Conservation (phyloP, 1,140 invertebrate genomes). For the Euura lappo region DNA sequence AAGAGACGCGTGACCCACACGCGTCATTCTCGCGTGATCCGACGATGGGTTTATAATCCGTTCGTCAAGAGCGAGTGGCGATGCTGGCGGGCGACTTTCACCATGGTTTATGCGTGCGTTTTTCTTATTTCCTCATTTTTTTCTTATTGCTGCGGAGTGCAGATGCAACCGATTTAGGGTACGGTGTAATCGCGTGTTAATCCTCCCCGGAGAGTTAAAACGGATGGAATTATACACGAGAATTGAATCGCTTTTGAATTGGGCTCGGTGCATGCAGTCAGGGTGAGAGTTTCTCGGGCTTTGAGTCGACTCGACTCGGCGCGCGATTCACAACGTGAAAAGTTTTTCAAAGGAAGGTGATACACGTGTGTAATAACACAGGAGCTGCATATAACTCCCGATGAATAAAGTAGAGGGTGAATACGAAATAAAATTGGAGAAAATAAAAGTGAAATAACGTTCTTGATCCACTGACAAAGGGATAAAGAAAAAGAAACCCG, state of each 20-base stretch:
- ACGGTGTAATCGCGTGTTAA: constrained; percentile 42
- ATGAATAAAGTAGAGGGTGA: no score
- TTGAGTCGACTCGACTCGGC: neutral
- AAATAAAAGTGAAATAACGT: neutral
- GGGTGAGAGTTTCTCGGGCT: neutral
- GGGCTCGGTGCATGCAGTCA: constrained; percentile 25
- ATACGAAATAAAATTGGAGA: neutral
- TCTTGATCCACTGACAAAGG: neutral
- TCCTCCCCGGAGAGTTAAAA: constrained; percentile 58
- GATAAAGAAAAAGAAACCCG: neutral
- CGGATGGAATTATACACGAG: constrained; percentile 49
- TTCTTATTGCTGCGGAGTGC: neutral
- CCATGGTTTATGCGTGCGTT: constrained; percentile 11
- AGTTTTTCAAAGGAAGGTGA: constrained; percentile 12
- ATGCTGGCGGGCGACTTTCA: constrained; percentile 23
- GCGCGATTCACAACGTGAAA: constrained; percentile 27
- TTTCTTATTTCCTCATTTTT: neutral
- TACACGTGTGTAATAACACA: neutral
- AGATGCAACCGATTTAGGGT: neutral
- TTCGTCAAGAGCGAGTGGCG: constrained; percentile 23
- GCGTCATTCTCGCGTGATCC: constrained; percentile 15
- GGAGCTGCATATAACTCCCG: neutral
- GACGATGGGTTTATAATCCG: constrained; percentile 44
- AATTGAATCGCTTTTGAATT: constrained; percentile 57
- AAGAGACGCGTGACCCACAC: constrained; percentile 8